Evolutionary conservation across 2,888 invertebrate species (phyloP), one percentile per base, ranked within the genome.

Genomic region (Panzeria rudis): DNA sequence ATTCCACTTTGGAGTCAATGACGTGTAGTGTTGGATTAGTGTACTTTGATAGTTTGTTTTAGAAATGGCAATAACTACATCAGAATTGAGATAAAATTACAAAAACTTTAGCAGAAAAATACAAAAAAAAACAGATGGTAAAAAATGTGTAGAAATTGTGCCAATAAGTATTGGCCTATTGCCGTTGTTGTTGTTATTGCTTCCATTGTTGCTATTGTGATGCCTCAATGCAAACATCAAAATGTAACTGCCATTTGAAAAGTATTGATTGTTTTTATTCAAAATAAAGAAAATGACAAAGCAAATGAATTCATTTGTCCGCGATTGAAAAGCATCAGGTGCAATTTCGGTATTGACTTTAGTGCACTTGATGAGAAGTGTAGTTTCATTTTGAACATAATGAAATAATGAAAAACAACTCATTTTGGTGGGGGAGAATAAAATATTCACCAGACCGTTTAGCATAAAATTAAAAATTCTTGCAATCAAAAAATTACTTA

Each of bases 11-110:
- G 52, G 81, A 82, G 77, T 82, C 85, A 85, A 85, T 85, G 85
- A 85, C 78, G 82, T 82, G 85, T 75, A 78, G 85, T 85, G 85
- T 85, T 85, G 85, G 85, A 85, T 85, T 85, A 85, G 73, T 81
- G 56, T 69, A 69, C 23, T 62, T 59, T 82, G 75, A 82, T 82
- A 85, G 85, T 85, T 85, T 85, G 64, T 82, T 73, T 82, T 85
- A 78, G 64, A 64, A 59, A 64, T 62, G 50, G 32, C 77, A 62
- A 73, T 56, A 61, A 77, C 44, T 68, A 8, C 59, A 52, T 35
- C 64, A 50, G 35, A 35, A 66, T 72, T 59, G 35, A 35, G 7
- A 47, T 73, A 15, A 47, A 44, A 44, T 47, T 32, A 56, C 35
- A 64, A 47, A 17, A 69, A 69, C n/a, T 68, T 52, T n/a, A 62